A percentile compares a stretch with the other conserved stretches of the same genome.
Evolutionary conservation across 2,113 vertebrate genomes (phyloP).

Genomic region (Bufo gargarizans): DNA sequence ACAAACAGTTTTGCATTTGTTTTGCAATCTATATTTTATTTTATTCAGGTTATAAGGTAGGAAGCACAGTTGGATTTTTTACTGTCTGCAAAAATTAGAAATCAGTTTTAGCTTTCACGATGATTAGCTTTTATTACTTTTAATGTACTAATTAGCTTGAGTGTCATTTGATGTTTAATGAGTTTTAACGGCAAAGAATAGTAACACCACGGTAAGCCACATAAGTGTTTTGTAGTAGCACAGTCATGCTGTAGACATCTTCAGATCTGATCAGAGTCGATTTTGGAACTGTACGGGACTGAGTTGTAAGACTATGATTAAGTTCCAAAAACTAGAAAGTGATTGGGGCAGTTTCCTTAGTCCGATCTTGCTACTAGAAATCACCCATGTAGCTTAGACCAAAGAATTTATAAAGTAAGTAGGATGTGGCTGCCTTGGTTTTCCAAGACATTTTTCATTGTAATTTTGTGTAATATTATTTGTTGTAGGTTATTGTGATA

Average conservation of each 20-base stretch:
- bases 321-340: background rate
- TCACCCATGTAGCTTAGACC: background rate
- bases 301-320: background rate
- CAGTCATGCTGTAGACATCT: background rate
- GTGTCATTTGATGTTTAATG: background rate
- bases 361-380: background rate
- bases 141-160: constrained; percentile 1
- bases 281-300: background rate
- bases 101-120: background rate
- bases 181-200: background rate
- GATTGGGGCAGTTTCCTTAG: background rate
- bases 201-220: background rate
- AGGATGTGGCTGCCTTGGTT: constrained; percentile 11
- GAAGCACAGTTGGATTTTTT: background rate
- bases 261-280: background rate
- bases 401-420: background rate
- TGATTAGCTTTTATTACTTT: background rate
- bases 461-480: background rate
- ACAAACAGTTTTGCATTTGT: background rate
- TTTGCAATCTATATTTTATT: background rate
- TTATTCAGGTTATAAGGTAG: background rate
- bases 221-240: background rate
- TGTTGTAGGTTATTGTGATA: background rate
- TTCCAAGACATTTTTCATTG: background rate
- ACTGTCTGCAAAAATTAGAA: background rate